phyloP scores from a whole-genome alignment of 1,140 invertebrate genomes.

The Cyclina sinensis region DNA sequence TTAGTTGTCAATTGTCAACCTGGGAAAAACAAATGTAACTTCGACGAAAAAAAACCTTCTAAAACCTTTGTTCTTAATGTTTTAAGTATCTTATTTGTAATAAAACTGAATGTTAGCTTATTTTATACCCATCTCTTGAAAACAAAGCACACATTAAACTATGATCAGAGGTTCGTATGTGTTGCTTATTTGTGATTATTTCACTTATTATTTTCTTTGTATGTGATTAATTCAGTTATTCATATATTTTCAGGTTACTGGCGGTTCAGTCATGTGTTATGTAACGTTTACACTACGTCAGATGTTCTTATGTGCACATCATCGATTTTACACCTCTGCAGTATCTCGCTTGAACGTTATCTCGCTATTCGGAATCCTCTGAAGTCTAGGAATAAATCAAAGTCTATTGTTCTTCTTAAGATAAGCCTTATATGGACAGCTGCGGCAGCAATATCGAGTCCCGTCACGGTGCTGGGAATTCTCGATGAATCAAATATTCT shows the following conservation, averaged over 20 bases:
- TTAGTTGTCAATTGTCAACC: too few relatives aligned
- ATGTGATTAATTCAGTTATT: not conserved
- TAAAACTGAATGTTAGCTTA: too few relatives aligned
- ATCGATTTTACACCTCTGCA: slow-evolving; percentile 91
- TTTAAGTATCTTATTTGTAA: too few relatives aligned
- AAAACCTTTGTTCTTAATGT: too few relatives aligned
- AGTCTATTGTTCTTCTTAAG: slow-evolving; percentile 93
- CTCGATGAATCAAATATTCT: slow-evolving; percentile 86
- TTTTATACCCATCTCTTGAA: too few relatives aligned
- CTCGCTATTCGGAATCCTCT: slow-evolving; percentile 95
- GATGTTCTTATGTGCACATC: slow-evolving; percentile 97
- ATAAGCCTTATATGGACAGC: slow-evolving; percentile 95
- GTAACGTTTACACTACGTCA: slow-evolving; percentile 96
- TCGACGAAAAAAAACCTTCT: too few relatives aligned
- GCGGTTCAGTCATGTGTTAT: slow-evolving; percentile 95
- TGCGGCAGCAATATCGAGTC: slow-evolving; percentile 94
- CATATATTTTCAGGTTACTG: slow-evolving; percentile 92
- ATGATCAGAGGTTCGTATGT: too few relatives aligned
- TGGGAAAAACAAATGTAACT: too few relatives aligned
- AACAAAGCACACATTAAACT: too few relatives aligned
- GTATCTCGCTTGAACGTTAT: slow-evolving; percentile 88
- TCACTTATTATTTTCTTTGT: too few relatives aligned
- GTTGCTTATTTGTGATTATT: too few relatives aligned
- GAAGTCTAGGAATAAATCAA: slow-evolving; percentile 90
- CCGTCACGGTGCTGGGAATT: slow-evolving; percentile 94